Evolutionary conservation across 2,113 vertebrate genomes (phyloP).

Genomic region (Taurulus bubalis): DNA sequence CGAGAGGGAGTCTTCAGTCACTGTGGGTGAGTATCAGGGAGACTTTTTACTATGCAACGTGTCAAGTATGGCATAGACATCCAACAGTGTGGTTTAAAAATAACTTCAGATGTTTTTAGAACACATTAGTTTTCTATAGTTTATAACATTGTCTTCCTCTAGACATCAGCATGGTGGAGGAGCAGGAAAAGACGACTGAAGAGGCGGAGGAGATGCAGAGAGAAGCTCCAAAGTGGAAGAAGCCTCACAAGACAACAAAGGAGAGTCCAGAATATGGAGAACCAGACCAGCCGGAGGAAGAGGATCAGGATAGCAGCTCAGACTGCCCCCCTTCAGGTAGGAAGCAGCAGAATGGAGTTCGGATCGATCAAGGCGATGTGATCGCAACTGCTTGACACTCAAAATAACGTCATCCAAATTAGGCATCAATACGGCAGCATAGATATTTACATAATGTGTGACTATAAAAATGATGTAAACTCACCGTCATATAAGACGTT

Average conservation of each 20-base stretch:
- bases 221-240: neutral
- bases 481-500: neutral
- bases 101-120: neutral
- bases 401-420: neutral
- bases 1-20: neutral
- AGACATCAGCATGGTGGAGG: constrained; percentile 21
- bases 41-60: neutral
- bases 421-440: no score
- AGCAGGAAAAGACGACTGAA: neutral
- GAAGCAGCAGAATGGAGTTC: neutral
- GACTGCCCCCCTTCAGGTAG: constrained; percentile 42
- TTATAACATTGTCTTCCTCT: neutral
- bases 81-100: neutral
- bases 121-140: neutral
- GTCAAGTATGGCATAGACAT: neutral
- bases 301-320: neutral
- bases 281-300: neutral
- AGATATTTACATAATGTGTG: neutral
- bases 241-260: neutral
- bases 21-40: constrained; percentile 50
- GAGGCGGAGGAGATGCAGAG: neutral
- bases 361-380: neutral
- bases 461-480: neutral
- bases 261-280: neutral
- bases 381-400: neutral